Percentiles rank a stretch among this genome's conserved stretches.
Conservation (phyloP, 2,113 vertebrate genomes). For the Cisticola juncidis region DNA sequence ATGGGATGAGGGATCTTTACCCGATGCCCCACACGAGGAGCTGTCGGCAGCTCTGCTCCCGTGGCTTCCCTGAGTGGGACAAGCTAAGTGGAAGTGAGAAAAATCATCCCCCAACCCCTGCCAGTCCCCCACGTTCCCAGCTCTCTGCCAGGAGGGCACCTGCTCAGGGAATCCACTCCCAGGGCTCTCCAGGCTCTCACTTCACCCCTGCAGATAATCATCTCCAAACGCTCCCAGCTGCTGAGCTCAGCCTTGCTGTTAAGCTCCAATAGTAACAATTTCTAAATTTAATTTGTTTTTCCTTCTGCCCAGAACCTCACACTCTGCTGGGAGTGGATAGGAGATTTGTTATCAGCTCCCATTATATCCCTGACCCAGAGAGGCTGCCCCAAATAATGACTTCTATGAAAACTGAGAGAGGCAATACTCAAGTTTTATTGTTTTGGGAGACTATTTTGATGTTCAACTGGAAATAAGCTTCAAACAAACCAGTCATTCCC, state of each 20-base stretch:
- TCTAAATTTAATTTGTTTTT: background rate
- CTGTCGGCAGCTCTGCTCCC: background rate
- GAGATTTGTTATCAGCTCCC: background rate
- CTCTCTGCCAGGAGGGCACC: background rate
- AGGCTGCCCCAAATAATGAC: background rate
- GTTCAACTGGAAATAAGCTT: background rate
- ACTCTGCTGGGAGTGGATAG: background rate
- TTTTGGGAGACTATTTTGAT: background rate
- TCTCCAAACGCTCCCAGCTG: background rate
- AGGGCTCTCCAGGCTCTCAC: background rate
- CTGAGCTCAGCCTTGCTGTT: background rate
- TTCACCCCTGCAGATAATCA: background rate
- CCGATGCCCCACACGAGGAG: fast-evolving
- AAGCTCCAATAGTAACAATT: background rate
- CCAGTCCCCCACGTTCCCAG: background rate
- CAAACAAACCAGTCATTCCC: background rate
- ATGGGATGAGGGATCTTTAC: fast-evolving
- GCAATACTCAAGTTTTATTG: background rate
- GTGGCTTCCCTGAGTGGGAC: background rate
- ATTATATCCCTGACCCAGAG: background rate
- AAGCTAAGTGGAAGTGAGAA: fast-evolving
- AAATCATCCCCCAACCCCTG: background rate
- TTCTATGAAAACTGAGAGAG: background rate
- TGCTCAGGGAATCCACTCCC: background rate
- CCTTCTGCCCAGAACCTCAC: background rate